Evolutionary conservation across 2,888 invertebrate genomes (phyloP).

Genomic region (Chorisops tibialis): DNA sequence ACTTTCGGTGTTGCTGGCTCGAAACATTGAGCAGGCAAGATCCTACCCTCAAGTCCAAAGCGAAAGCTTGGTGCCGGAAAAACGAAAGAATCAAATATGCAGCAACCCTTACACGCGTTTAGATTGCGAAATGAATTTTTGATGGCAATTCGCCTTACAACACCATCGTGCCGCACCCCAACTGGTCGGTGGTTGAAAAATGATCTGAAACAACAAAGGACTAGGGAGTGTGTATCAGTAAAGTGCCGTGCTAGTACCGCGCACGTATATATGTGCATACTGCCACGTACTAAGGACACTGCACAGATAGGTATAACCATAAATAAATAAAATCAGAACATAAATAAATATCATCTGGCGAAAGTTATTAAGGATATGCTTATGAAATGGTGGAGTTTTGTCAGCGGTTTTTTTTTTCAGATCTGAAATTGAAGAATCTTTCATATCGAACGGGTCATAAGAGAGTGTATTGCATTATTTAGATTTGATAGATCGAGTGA

Average conservation of each 20-base stretch:
- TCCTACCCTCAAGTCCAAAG: too few relatives aligned
- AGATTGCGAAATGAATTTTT: conserved; percentile 54
- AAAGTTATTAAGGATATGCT: neutral
- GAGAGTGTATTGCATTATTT: too few relatives aligned
- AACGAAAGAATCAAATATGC: conserved; percentile 45
- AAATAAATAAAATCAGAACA: conserved; percentile 1
- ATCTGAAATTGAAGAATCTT: too few relatives aligned
- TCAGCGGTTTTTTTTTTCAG: too few relatives aligned
- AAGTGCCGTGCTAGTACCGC: too few relatives aligned
- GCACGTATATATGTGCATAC: too few relatives aligned
- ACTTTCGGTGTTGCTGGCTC: conserved; percentile 7
- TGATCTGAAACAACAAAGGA: conserved; percentile 20
- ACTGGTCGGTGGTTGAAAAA: conserved; percentile 21
- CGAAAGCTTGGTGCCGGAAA: conserved; percentile 18
- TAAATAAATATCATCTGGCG: neutral
- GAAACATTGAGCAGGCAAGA: neutral
- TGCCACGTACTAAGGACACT: too few relatives aligned
- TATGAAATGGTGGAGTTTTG: neutral
- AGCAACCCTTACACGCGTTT: conserved; percentile 53
- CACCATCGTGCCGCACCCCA: conserved; percentile 12
- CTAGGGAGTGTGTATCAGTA: neutral
- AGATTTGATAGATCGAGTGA: too few relatives aligned
- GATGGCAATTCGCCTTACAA: conserved; percentile 33
- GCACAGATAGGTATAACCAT: neutral
- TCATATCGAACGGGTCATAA: too few relatives aligned